Percentiles rank a stretch among this genome's conserved stretches.
Conservation (phyloP, 2,888 invertebrate species). For the Cephus nigrinus region DNA sequence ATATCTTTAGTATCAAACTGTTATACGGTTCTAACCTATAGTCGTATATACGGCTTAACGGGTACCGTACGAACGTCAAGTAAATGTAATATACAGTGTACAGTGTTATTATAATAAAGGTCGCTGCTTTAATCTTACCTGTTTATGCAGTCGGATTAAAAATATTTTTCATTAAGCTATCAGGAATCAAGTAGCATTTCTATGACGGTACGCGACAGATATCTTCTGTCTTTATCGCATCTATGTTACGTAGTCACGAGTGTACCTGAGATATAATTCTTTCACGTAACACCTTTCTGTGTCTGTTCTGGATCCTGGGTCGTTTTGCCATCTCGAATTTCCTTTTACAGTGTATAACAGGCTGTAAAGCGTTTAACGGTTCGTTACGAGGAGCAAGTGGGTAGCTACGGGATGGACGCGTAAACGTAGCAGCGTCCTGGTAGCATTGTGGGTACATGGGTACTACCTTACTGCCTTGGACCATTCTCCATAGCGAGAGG, state of each 20-base stretch:
- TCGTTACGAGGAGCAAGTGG: constrained; percentile 37
- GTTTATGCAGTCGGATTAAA: neutral
- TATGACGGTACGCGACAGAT: neutral
- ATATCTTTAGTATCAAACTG: neutral
- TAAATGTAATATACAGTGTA: neutral
- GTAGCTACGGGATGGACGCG: neutral
- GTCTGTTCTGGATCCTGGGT: neutral
- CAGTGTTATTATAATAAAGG: neutral
- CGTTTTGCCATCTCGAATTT: neutral
- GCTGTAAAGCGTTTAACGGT: constrained; percentile 48
- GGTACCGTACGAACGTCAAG: neutral
- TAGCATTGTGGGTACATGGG: neutral
- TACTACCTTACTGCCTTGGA: neutral
- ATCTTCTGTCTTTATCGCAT: neutral
- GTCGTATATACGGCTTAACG: neutral
- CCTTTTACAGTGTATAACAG: constrained; percentile 41
- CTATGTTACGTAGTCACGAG: neutral
- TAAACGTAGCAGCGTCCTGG: neutral
- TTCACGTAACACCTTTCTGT: neutral
- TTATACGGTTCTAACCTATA: neutral
- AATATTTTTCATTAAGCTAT: neutral
- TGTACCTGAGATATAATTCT: neutral
- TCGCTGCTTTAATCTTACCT: neutral
- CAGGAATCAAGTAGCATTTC: neutral
- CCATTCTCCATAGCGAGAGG: neutral